phyloP scores from a whole-genome alignment of 2,113 vertebrate species.

The Sula dactylatra region DNA sequence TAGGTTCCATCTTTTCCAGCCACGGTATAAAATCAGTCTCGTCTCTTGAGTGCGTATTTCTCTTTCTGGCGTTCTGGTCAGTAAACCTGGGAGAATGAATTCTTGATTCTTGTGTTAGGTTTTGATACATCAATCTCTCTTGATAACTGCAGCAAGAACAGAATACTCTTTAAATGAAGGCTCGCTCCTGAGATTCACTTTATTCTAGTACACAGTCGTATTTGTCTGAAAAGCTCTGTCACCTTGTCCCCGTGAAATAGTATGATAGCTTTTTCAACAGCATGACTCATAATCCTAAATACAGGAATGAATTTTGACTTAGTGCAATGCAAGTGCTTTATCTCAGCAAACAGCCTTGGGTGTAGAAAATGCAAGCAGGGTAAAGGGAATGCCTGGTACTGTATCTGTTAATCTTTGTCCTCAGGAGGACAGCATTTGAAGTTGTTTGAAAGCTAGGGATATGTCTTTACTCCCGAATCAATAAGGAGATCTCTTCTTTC shows the following conservation, averaged over 20 bases:
- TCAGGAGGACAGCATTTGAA: not conserved
- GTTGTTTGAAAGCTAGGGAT: not conserved
- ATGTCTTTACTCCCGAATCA: not conserved
- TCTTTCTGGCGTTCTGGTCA: not conserved
- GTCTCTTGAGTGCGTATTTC: not conserved
- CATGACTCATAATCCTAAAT: slow-evolving; percentile 41
- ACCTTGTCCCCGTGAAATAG: not conserved
- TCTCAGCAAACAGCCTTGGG: not conserved
- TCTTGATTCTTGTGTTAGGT: not conserved
- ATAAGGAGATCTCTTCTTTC: not conserved
- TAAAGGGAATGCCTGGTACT: not conserved
- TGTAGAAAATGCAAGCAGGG: not conserved
- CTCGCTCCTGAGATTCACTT: not conserved
- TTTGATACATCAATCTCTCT: not conserved
- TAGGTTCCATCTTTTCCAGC: not conserved
- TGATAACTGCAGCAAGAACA: not conserved
- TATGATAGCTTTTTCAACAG: slow-evolving; percentile 11
- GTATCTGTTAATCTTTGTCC: not conserved
- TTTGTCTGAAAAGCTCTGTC: not conserved
- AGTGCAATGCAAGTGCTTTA: slow-evolving; percentile 6
- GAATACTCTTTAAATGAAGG: not conserved
- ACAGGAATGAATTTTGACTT: slow-evolving; percentile 2
- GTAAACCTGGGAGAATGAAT: not conserved
- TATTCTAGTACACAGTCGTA: not conserved
- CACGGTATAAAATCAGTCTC: fast-evolving